Conservation (phyloP, 2,797 vertebrate species). For the Emydoidea blandingii region DNA sequence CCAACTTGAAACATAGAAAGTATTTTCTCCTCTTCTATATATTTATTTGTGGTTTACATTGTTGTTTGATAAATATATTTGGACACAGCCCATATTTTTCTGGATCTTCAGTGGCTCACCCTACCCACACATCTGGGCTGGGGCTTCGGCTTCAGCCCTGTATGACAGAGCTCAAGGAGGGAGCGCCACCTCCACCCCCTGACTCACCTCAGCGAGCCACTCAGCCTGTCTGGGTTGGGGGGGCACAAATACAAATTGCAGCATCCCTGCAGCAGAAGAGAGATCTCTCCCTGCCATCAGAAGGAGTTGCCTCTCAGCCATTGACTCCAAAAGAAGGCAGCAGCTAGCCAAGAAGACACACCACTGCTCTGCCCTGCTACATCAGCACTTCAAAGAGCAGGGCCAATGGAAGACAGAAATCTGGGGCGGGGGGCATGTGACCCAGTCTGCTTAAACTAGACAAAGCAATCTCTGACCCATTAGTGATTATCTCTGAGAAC, state of each 20-base stretch:
- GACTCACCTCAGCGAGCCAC: neutral
- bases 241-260: neutral
- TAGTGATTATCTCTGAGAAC: neutral
- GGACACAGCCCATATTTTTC: conserved; percentile 35
- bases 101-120: conserved; percentile 17
- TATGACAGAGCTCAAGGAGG: neutral
- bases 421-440: too few species aligned
- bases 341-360: neutral
- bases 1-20: conserved; percentile 58
- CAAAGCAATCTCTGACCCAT: neutral
- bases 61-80: conserved; percentile 59
- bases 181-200: neutral
- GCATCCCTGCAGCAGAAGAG: neutral
- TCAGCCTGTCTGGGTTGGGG: neutral
- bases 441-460: neutral
- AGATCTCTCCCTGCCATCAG: neutral
- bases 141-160: neutral
- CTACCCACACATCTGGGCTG: neutral
- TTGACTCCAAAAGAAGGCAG: neutral
- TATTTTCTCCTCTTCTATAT: conserved; percentile 55
- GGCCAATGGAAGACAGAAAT: neutral
- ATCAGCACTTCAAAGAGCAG: neutral
- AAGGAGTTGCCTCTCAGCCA: neutral
- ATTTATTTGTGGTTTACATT: conserved; percentile 62
- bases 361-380: neutral